A percentile compares a stretch with the other conserved stretches of the same genome.
phyloP scores from a whole-genome alignment of 2,797 vertebrate genomes.

The Muscicapa striata region DNA sequence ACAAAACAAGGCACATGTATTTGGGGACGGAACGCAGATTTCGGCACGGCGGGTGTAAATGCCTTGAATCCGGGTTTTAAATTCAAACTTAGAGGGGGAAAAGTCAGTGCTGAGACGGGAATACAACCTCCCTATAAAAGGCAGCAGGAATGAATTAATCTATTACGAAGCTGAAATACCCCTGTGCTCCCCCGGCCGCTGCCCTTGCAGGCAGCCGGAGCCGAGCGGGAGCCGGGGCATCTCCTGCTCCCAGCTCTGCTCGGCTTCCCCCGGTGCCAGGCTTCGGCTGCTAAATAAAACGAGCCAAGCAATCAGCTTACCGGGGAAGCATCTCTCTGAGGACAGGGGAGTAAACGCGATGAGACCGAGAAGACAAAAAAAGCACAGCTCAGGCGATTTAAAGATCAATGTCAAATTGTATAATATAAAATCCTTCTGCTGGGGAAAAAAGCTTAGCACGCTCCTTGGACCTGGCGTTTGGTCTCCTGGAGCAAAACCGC shows the following conservation, averaged over 20 bases:
- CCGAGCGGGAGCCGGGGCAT: background rate
- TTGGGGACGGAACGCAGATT: background rate
- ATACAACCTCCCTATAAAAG: background rate
- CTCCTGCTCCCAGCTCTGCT: background rate
- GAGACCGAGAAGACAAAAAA: slow-evolving; percentile 58
- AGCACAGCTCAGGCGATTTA: slow-evolving; percentile 77
- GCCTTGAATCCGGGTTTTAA: background rate
- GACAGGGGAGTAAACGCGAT: slow-evolving; percentile 51
- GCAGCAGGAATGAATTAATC: background rate
- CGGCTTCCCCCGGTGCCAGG: background rate
- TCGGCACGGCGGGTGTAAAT: background rate
- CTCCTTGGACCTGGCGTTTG: slow-evolving; percentile 44
- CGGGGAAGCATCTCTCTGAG: slow-evolving; percentile 22
- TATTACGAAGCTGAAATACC: background rate
- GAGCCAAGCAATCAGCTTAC: slow-evolving; percentile 65
- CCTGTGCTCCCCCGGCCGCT: background rate
- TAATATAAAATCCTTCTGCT: slow-evolving; percentile 70
- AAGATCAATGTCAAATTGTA: slow-evolving; percentile 77
- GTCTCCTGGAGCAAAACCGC: slow-evolving; percentile 32
- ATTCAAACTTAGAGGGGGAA: background rate
- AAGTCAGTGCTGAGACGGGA: background rate
- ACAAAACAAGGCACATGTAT: accelerated
- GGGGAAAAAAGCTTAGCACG: slow-evolving; percentile 53
- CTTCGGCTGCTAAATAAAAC: slow-evolving; percentile 6
- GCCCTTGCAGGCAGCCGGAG: background rate